phyloP scores from a whole-genome alignment of 2,888 invertebrate species.

The Bugula neritina region DNA sequence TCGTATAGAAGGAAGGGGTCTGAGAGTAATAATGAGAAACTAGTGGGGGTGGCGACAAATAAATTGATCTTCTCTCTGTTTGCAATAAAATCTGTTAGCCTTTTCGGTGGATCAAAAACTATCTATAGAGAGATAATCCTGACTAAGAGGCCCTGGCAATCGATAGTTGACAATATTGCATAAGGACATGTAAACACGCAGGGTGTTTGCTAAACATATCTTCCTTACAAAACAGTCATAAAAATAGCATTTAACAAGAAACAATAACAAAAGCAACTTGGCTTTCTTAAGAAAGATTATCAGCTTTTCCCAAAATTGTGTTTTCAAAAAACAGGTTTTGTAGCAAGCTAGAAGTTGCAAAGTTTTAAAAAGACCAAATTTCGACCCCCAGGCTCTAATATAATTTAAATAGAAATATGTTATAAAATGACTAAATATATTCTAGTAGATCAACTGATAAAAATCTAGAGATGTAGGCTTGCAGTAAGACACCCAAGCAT shows the following conservation, averaged over 20 bases:
- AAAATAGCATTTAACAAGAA: background rate
- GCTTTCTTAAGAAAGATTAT: too few relatives aligned
- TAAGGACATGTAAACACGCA: background rate
- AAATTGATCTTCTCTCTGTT: background rate
- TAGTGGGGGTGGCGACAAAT: slow-evolving; percentile 24
- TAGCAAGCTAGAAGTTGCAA: too few relatives aligned
- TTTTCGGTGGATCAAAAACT: slow-evolving; percentile 25
- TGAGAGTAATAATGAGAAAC: background rate
- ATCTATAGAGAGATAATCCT: slow-evolving; percentile 6
- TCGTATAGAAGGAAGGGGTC: background rate
- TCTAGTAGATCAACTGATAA: too few relatives aligned
- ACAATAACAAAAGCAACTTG: too few relatives aligned
- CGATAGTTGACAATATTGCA: background rate
- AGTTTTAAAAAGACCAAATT: too few relatives aligned
- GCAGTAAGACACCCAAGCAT: too few relatives aligned
- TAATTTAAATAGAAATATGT: too few relatives aligned
- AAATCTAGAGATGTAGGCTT: too few relatives aligned
- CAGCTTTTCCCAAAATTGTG: too few relatives aligned
- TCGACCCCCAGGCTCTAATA: too few relatives aligned
- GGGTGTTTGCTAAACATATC: background rate
- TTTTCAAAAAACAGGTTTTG: too few relatives aligned
- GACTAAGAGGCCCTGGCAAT: background rate
- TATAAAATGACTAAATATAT: too few relatives aligned
- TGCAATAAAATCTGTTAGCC: background rate
- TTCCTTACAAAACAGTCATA: background rate